Conservation (phyloP, 2,888 invertebrate species). For the Opisthograptis luteolata region DNA sequence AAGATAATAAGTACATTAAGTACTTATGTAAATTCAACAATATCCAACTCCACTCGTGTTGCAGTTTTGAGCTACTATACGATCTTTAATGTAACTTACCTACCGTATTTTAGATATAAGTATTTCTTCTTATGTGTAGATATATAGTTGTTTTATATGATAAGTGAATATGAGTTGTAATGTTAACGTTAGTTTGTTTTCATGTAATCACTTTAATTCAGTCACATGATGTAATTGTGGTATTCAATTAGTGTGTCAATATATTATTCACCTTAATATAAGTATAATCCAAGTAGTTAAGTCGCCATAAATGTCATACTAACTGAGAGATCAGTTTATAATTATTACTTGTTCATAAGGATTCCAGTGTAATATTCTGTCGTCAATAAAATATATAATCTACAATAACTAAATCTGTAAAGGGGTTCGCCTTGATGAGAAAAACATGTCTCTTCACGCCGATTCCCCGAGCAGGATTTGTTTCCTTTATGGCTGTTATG, state of each 20-base stretch:
- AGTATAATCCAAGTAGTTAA: constrained; percentile 65
- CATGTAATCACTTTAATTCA: constrained; percentile 38
- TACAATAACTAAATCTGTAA: constrained; percentile 35
- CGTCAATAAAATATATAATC: constrained; percentile 75
- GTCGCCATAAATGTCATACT: constrained; percentile 67
- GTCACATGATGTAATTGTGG: constrained; percentile 59
- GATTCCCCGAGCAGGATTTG: constrained; percentile 4
- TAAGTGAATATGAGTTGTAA: constrained; percentile 48
- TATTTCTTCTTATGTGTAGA: constrained; percentile 65
- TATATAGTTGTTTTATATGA: constrained; percentile 58
- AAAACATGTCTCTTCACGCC: background rate
- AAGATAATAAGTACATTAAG: constrained; percentile 18
- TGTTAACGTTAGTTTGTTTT: constrained; percentile 45
- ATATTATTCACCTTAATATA: constrained; percentile 56
- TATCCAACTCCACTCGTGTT: constrained; percentile 47
- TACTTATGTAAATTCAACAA: constrained; percentile 22
- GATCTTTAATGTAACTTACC: constrained; percentile 57
- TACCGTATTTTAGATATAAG: constrained; percentile 55
- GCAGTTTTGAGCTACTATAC: constrained; percentile 60
- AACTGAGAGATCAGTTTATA: constrained; percentile 70
- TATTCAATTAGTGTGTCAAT: constrained; percentile 79
- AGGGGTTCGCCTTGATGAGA: background rate
- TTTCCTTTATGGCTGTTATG: background rate
- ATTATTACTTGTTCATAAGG: constrained; percentile 63
- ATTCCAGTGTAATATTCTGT: constrained; percentile 77